These are phyloP conservation scores for Bubo scandiacus DNA, from an alignment of 2,113 vertebrate genomes.

Conservation along the genomic window DNA sequence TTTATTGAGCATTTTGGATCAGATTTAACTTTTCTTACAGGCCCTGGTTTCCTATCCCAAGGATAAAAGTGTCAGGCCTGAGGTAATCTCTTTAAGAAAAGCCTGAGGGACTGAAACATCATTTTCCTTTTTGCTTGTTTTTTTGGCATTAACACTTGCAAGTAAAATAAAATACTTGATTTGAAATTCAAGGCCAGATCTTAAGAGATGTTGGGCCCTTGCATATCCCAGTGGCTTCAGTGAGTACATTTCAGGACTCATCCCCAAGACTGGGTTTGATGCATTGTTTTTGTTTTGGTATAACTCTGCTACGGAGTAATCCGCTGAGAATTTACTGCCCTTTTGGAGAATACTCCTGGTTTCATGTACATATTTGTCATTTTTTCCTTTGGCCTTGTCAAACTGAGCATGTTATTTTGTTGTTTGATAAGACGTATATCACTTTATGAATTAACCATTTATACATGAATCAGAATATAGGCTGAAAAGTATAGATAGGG, in stretches of 20 bases:
- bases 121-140: background rate
- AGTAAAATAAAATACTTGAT: slow-evolving; percentile 43
- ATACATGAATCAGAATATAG: slow-evolving; percentile 1
- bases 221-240: background rate
- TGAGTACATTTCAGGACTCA: background rate
- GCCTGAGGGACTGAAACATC: background rate
- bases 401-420: slow-evolving; percentile 19
- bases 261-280: background rate
- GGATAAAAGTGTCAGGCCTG: slow-evolving; percentile 1
- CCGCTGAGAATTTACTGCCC: background rate
- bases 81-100: slow-evolving; percentile 30
- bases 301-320: background rate
- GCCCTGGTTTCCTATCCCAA: background rate
- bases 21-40: background rate
- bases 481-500: background rate
- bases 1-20: background rate
- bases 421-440: slow-evolving; percentile 38
- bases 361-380: background rate
- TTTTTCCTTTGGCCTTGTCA: slow-evolving; percentile 39
- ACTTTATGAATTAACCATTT: slow-evolving; percentile 45
- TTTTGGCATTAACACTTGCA: background rate
- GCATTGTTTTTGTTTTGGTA: slow-evolving; percentile 12
- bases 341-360: slow-evolving; percentile 1
- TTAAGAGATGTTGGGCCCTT: background rate
- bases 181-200: slow-evolving; percentile 41